Evolutionary conservation across 2,888 invertebrate genomes (phyloP), one percentile per base, ranked within the genome.

Genomic region (Chymomyza caudatula): DNA sequence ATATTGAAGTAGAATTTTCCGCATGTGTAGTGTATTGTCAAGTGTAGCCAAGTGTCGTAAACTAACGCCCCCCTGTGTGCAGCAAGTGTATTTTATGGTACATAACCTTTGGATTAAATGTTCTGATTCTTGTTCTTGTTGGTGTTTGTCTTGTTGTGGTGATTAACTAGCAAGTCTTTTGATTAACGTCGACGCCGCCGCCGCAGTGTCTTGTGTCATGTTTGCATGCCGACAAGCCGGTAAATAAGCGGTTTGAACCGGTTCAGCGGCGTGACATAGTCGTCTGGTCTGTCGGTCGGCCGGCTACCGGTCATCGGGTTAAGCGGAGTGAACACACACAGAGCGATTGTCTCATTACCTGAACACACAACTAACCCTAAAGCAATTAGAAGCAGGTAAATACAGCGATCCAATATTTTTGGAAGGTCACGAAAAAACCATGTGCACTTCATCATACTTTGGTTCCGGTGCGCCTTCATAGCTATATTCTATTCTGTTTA

Each of bases 301-400:
- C 51, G 19, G 53, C 53, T 68, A 62, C 62, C 68, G 68, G 57
- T 62, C 57, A 25, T 4, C 47, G 4, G 37, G 4, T 20, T 2
- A 37, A 37, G 11, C 29, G 11, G 29, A 37, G 29, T 11, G 25
- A 4, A 25, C 3, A 37, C 11, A 37, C 1, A 37, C 29, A 37
- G 0, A 37, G 3, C 29, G 29, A 37, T 37, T 37, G 29, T 37
- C 2, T 37, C 11, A 37, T 11, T 37, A 47, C 47, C 5, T 17
- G 11, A 37, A 6, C 37, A 11, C 11, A 11, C 37, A 37, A 37
- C 37, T 4, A 4, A 37, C 37, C 4, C 37, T 6, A 6, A 15
- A 47, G 3, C 47, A 47, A 19, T 15, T 17, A 47, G 37, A 4
- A 11, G 17, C 47, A 47, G 17, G 17, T 19, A 47, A 47, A 47